Conservation (phyloP, 2,113 vertebrate genomes). For the Rhadina sibilatrix region DNA sequence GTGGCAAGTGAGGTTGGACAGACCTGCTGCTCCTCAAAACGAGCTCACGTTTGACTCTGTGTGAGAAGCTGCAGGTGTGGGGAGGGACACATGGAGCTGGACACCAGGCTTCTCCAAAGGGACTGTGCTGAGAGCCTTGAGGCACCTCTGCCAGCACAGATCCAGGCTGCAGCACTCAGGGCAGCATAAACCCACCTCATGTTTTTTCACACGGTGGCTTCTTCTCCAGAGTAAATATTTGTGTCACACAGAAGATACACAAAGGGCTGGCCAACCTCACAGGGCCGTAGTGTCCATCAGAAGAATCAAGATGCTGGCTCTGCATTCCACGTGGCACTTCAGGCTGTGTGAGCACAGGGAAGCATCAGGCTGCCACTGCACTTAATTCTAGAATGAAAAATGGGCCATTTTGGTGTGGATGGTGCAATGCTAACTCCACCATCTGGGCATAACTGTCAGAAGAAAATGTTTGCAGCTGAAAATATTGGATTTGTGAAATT, state of each 20-base stretch:
- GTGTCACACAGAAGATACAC: neutral
- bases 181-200: neutral
- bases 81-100: rapidly evolving
- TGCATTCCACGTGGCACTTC: rapidly evolving
- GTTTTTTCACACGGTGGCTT: neutral
- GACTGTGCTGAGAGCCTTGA: neutral
- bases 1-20: neutral
- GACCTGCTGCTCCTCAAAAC: neutral
- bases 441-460: neutral
- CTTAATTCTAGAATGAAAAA: neutral
- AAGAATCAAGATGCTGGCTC: neutral
- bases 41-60: rapidly evolving
- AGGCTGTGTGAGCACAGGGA: neutral
- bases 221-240: neutral
- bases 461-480: neutral
- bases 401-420: neutral
- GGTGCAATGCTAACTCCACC: neutral
- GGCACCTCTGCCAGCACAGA: rapidly evolving
- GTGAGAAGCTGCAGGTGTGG: neutral
- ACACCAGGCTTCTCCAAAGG: neutral
- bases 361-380: neutral
- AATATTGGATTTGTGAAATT: neutral
- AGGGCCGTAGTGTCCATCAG: neutral
- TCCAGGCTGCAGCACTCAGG: neutral
- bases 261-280: neutral